Evolutionary conservation across 2,888 invertebrate genomes (phyloP).

Genomic region (Lasioglossum zephyrum): DNA sequence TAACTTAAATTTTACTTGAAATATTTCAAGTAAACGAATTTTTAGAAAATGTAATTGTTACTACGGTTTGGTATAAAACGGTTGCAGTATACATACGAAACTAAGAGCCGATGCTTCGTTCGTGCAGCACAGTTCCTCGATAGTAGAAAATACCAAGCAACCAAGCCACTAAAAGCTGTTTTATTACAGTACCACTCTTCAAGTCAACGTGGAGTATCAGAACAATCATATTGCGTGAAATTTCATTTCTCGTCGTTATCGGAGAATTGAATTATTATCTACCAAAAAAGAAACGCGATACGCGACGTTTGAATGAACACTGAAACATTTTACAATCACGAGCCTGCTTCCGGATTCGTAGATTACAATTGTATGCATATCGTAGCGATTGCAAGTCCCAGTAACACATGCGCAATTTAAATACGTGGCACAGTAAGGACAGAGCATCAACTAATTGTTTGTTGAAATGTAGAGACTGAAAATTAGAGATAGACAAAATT

Average conservation of each 20-base stretch:
- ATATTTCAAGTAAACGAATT: not conserved
- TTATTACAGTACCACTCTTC: not conserved
- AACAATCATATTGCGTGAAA: not conserved
- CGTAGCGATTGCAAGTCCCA: slow-evolving; percentile 8
- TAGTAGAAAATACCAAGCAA: not conserved
- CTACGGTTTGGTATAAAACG: not conserved
- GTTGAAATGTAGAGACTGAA: not conserved
- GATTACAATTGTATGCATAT: slow-evolving; percentile 55
- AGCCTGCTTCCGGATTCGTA: slow-evolving; percentile 52
- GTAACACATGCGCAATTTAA: not conserved
- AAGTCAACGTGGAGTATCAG: not conserved
- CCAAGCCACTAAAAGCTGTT: not conserved
- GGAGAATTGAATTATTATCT: not conserved
- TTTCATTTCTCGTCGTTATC: slow-evolving; percentile 6
- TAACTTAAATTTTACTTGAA: no score
- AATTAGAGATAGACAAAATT: not conserved
- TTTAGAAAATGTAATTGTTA: not conserved
- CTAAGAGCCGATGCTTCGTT: not conserved
- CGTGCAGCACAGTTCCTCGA: not conserved
- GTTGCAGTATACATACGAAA: not conserved
- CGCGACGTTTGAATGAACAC: slow-evolving; percentile 28
- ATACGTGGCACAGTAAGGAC: not conserved
- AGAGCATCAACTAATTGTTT: not conserved
- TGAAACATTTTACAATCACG: slow-evolving; percentile 54
- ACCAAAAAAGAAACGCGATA: not conserved